These are phyloP conservation scores for Lissonota sp. DNA, from an alignment of 2,888 invertebrate species.

Conservation along the genomic window DNA sequence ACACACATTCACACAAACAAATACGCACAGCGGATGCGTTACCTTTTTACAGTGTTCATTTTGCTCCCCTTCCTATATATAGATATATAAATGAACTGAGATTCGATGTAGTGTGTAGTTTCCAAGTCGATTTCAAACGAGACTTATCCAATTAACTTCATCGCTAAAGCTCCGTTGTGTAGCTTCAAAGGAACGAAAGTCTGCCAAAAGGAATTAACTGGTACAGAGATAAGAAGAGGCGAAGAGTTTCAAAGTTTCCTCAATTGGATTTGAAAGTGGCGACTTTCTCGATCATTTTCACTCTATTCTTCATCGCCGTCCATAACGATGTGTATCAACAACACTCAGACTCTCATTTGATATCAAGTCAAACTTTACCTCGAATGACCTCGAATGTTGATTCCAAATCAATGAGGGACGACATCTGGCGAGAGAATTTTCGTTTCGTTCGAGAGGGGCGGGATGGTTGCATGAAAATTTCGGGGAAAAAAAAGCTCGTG, in stretches of 20 bases:
- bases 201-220: slow-evolving; percentile 18
- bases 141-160: slow-evolving; percentile 54
- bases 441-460: slow-evolving; percentile 6
- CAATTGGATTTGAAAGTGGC: slow-evolving; percentile 37
- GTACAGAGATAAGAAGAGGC: slow-evolving; percentile 3
- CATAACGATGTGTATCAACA: background rate
- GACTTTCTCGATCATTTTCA: slow-evolving; percentile 32
- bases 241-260: slow-evolving; percentile 21
- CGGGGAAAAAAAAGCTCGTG: slow-evolving; percentile 40
- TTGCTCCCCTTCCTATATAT: background rate
- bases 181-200: background rate
- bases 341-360: no score
- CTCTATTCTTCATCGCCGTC: slow-evolving; percentile 27
- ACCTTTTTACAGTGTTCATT: no score
- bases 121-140: slow-evolving; percentile 47
- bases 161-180: slow-evolving; percentile 5
- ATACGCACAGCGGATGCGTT: background rate
- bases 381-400: no score
- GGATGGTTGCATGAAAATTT: background rate
- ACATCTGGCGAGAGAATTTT: slow-evolving; percentile 40
- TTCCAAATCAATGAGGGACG: background rate
- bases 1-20: slow-evolving; percentile 16
- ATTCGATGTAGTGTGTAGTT: slow-evolving; percentile 6
- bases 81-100: slow-evolving; percentile 14
- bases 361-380: no score